A percentile compares a stretch with the other conserved stretches of the same genome.
These are phyloP conservation scores for Bombylius major DNA, from an alignment of 2,888 invertebrate species.

Conservation along the genomic window DNA sequence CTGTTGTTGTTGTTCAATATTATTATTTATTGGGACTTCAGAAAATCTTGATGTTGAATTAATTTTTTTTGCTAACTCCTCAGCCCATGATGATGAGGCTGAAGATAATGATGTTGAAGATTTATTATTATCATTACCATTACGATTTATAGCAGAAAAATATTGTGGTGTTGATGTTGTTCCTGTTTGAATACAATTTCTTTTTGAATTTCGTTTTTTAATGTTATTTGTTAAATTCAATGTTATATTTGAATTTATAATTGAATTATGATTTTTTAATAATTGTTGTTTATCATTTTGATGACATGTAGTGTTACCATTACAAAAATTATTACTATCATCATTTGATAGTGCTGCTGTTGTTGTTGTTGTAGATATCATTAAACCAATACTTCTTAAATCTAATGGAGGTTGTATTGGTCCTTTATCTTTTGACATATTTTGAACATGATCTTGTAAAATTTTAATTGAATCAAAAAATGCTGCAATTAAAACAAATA, in stretches of 20 bases:
- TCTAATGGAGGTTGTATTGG: conserved; percentile 48
- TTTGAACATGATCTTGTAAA: conserved; percentile 37
- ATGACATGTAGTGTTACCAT: background rate
- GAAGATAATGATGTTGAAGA: conserved; percentile 7
- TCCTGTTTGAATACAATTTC: background rate
- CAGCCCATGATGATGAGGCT: conserved; percentile 13
- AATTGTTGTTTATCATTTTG: background rate
- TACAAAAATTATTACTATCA: background rate
- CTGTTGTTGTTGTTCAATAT: background rate
- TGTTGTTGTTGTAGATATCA: background rate
- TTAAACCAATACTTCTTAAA: conserved; percentile 38
- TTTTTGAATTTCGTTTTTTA: conserved; percentile 9
- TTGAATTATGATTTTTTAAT: background rate
- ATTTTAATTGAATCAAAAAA: conserved; percentile 61
- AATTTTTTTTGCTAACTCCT: conserved; percentile 17
- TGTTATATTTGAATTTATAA: background rate
- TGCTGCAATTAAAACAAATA: conserved; percentile 53
- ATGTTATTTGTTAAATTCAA: background rate
- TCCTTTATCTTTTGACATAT: conserved; percentile 40
- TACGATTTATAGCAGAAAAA: no score
- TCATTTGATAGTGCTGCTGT: background rate
- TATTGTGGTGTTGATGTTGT: background rate
- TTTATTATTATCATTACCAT: background rate
- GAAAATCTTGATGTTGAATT: background rate
- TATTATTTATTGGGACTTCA: background rate